Base-by-base conservation (phyloP, 2,113 vertebrate genomes). In the Gadus macrocephalus region DNA sequence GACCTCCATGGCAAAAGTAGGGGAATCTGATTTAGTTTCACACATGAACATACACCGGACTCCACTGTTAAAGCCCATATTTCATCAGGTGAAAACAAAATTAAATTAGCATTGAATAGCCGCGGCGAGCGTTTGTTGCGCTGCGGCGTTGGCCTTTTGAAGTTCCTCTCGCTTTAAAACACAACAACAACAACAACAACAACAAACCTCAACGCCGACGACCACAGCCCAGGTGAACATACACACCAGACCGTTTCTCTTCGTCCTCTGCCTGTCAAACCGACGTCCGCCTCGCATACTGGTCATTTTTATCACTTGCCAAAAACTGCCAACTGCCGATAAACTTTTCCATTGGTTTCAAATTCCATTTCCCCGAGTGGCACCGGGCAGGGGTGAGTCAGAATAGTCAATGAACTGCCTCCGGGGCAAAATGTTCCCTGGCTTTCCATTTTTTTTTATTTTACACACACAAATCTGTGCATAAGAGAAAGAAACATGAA, bases 301-400 rank as follows among this genome's bases (percentile, higher is more conserved):
- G 84, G 87, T 89, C 87, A 90, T 89, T 90, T 91, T 91, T 82
- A 90, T 90, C 88, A 87, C 80, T 81, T 86, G 87, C 89, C 87
- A 90, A 85, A 49, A 90, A 77, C 85, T 85, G 85, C 85, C 87
- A 89, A 90, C 82, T 66, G 83, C 74, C 83, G 86, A 71, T 82
- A 86, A 91, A 90, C 89, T 91, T 90, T 88, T 84, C 86, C 86
- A 87, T 80, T 84, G 63, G 71, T 90, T 89, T 83, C 76, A 83
- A 84, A 89, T 85, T 85, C 75, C 76, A 78, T 83, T 82, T 85
- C 85, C 84, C 20, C 58, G 81, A 90, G 84, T 81, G 76, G 73
- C 77, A 78, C 72, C 7, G 74, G 84, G 79, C 83, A 80, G 75
- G 15, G 87, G 81, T 83, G 84, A 83, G 84, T 77, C 80, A 73